Conservation (phyloP, 2,888 invertebrate species). For the Electrophaes corylata region DNA sequence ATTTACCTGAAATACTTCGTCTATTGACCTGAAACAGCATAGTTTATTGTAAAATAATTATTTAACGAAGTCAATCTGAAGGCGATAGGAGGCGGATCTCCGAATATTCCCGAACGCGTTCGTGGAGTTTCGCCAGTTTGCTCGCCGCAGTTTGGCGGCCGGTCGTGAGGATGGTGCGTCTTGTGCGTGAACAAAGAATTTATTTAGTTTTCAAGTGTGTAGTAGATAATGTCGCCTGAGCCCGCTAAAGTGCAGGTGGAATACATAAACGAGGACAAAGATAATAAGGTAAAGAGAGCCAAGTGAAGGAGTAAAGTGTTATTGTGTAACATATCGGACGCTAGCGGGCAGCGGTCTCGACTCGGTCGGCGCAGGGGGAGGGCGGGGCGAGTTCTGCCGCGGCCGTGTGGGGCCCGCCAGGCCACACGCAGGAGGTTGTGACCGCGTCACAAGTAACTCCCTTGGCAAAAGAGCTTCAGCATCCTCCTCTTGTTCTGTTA, state of each 20-base stretch:
- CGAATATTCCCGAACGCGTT: slow-evolving; percentile 72
- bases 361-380: slow-evolving; percentile 81
- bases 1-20: not conserved
- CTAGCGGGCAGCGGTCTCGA: slow-evolving; percentile 81
- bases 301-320: slow-evolving; percentile 68
- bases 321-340: slow-evolving; percentile 81
- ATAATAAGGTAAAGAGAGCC: slow-evolving; percentile 73
- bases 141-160: slow-evolving; percentile 82
- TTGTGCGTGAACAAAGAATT: slow-evolving; percentile 78
- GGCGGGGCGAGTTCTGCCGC: slow-evolving; percentile 83
- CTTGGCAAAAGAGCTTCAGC: slow-evolving; percentile 77
- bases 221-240: slow-evolving; percentile 83
- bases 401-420: slow-evolving; percentile 85
- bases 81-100: slow-evolving; percentile 83
- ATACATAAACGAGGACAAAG: slow-evolving; percentile 80
- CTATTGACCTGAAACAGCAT: not conserved
- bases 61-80: slow-evolving; percentile 63
- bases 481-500: slow-evolving; percentile 52
- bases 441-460: slow-evolving; percentile 83
- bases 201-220: slow-evolving; percentile 72
- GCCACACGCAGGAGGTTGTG: slow-evolving; percentile 85
- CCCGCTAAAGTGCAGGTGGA: slow-evolving; percentile 77
- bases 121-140: slow-evolving; percentile 72
- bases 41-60: slow-evolving; percentile 42
- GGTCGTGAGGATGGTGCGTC: slow-evolving; percentile 82